phyloP scores from a whole-genome alignment of 2,888 invertebrate species.

The Lacanobia oleracea region DNA sequence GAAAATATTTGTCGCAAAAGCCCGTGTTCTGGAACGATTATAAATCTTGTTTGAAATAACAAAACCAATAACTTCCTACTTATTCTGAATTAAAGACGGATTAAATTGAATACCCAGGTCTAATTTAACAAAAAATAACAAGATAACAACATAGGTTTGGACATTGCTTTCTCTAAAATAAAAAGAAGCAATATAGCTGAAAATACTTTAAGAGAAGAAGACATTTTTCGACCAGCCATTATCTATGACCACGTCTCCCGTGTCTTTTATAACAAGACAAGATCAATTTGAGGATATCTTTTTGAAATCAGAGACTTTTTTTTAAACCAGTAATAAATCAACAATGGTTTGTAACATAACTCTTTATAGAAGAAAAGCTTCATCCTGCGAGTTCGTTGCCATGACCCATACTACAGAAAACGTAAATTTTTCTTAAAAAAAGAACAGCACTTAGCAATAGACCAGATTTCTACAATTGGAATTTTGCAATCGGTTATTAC shows the following conservation, averaged over 20 bases:
- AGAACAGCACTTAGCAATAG: no score
- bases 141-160: not conserved
- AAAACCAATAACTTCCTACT: not conserved
- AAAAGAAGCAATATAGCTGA: not conserved
- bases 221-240: slow-evolving; percentile 2
- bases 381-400: not conserved
- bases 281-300: not conserved
- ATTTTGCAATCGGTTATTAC: no score
- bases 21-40: not conserved
- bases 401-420: not conserved
- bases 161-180: not conserved
- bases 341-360: not conserved
- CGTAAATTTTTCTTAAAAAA: not conserved
- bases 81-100: no score
- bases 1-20: not conserved
- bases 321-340: not conserved
- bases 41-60: not conserved
- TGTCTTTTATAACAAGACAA: slow-evolving; percentile 28
- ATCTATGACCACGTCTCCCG: not conserved
- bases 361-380: not conserved
- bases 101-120: no score
- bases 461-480: no score
- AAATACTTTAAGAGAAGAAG: slow-evolving; percentile 3
- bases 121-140: not conserved
- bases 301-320: not conserved